Evolutionary conservation across 2,113 vertebrate species (phyloP), one percentile per base, ranked within the genome.

Genomic region (Chloropsis cyanopogon): DNA sequence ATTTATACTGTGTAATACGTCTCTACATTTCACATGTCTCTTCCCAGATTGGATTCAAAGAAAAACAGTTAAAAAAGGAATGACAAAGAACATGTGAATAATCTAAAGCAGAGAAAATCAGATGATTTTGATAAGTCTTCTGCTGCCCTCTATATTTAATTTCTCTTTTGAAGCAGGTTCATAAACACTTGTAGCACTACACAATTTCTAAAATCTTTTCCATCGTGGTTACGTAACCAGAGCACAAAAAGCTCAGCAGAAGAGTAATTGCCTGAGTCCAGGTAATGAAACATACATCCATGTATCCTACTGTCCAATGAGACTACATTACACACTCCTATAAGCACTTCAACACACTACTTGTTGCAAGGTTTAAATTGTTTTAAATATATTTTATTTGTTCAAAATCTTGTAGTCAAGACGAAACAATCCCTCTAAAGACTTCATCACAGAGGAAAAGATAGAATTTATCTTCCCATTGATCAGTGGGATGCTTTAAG

Each of bases 1-100:
- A 26, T 7, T 47, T 37, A 46, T 28, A 53, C 41, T 52, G 39
- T 23, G 29, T 4, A 4, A 14, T 21, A 28, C 0, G 0, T 25
- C n/a, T 82, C 41, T 44, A n/a, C 10, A 29, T 73, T 82, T 68
- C 22, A 63, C 0, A 5, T 1, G 7, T 24, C 73, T 83, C 59
- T 80, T 90, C 25, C 33, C 76, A 82, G 64, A 63, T 53, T 72
- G 53, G 42, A 78, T 44, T 65, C 25, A 61, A 64, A 90, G 18
- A 12, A 83, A 80, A 73, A 53, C 3, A 2, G 16, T 37, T 66
- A 28, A 57, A 66, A 83, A 77, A 35, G 31, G 22, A 71, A 82
- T 7, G 10, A 61, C 4, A 42, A 53, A 86, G 12, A 70, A 72
- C 8, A 18, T 10, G 10, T 26, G 28, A 75, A 49, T 24, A 72